These are phyloP conservation scores for Magallana angulata DNA, from an alignment of 1,140 invertebrate species.

Conservation along the genomic window DNA sequence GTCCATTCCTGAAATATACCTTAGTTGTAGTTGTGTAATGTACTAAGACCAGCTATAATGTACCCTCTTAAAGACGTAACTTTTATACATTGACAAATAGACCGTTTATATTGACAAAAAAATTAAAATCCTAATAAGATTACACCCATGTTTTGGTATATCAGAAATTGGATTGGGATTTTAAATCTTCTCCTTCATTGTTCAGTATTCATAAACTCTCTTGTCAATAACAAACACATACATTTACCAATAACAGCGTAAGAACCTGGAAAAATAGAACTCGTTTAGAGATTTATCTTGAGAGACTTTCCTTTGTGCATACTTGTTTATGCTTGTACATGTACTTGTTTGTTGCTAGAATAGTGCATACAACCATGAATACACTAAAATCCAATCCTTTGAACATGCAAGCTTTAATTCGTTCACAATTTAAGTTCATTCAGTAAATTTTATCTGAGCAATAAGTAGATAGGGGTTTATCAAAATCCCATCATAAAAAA, in stretches of 20 bases:
- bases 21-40: constrained; percentile 3
- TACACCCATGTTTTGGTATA: constrained; percentile 12
- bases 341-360: too few species aligned
- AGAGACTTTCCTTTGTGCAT: neutral
- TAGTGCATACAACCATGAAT: too few species aligned
- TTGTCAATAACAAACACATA: constrained; percentile 1
- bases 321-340: too few species aligned
- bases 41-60: neutral
- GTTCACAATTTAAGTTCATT: too few species aligned
- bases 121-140: constrained; percentile 21
- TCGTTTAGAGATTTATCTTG: neutral
- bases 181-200: constrained; percentile 25
- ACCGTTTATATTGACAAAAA: neutral
- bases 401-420: too few species aligned
- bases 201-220: neutral
- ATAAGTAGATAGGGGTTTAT: too few species aligned
- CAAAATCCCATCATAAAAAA: too few species aligned
- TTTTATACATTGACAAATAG: neutral
- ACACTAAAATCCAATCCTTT: too few species aligned
- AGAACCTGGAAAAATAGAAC: neutral
- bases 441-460: too few species aligned
- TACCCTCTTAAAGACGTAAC: neutral
- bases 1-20: neutral
- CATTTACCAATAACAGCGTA: neutral
- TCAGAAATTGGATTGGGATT: constrained; percentile 28